Percentiles rank a stretch among this genome's conserved stretches.
phyloP scores from a whole-genome alignment of 2,888 invertebrate species.

The Marronus borbonicus region DNA sequence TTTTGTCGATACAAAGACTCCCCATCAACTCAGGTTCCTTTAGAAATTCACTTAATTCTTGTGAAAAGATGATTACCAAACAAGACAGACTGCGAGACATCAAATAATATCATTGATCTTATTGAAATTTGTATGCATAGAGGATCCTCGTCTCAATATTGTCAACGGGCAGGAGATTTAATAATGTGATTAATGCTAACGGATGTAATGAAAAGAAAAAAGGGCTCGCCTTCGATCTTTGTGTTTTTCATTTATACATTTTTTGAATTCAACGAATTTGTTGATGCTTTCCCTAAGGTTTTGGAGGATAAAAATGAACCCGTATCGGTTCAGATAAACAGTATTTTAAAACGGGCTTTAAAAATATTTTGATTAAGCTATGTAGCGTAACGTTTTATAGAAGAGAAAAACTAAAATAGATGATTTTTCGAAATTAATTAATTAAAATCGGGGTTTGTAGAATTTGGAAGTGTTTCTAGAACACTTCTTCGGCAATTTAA shows the following conservation, averaged over 20 bases:
- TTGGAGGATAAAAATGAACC: not conserved
- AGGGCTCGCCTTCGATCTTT: not conserved
- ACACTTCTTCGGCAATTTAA: too few relatives aligned
- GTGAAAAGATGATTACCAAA: constrained; percentile 53
- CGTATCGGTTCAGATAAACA: too few relatives aligned
- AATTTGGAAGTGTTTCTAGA: too few relatives aligned
- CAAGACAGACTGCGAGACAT: constrained; percentile 47
- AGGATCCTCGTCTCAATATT: constrained; percentile 31
- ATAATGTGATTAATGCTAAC: constrained; percentile 38
- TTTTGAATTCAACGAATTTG: too few relatives aligned
- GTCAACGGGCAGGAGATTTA: constrained; percentile 32
- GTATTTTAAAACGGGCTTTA: too few relatives aligned
- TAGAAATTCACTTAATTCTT: constrained; percentile 52
- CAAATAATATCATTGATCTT: constrained; percentile 51
- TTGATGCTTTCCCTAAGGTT: not conserved
- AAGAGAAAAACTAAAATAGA: too few relatives aligned
- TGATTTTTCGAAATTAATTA: too few relatives aligned
- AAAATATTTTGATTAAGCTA: too few relatives aligned
- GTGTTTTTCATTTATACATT: not conserved
- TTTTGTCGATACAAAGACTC: constrained; percentile 49
- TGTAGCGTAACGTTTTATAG: too few relatives aligned
- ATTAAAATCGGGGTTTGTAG: too few relatives aligned
- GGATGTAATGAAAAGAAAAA: constrained; percentile 19
- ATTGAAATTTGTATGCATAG: constrained; percentile 46
- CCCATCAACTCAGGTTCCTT: constrained; percentile 51